Evolutionary conservation across 1,140 invertebrate species (phyloP), one percentile per base, ranked within the genome.

Genomic region (Lucilia sericata): DNA sequence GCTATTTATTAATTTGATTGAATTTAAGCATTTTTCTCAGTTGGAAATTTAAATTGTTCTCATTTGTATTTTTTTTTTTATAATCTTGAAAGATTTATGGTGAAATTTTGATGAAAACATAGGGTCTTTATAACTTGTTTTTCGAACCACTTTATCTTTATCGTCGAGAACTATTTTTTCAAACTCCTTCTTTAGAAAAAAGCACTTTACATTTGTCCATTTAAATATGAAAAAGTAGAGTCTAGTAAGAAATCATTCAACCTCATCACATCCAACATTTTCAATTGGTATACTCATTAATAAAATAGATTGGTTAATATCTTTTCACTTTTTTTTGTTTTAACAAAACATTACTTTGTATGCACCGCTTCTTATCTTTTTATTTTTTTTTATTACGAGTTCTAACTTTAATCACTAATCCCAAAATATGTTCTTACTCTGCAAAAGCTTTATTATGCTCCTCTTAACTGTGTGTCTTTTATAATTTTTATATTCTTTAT

Each of bases 321-420:
- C 2, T 47, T 78, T 42, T 19, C 9, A n/a, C 13, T 75, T 47
- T 78, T n/a, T n/a, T 42, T 78, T 51, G 19, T 25, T 80, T 51
- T 80, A 49, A 19, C 42, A 12, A 80, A 49, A 78, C 17, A 42
- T 76, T 42, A 42, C 5, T 36, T 3, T 47, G 42, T 78, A 5
- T 78, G 76, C 76, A 80, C 76, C 21, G 76, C 76, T 80, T 21
- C n/a, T 75, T 42, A 42, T 10, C 42, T 8, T 42, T 8, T 42
- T 42, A 42, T 42, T 78, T 60, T 12, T 60, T 14, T 60, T 17
- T 60, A 0, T 60, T 0, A 60, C 55, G 2, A 17, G 7, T 60
- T 30, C 25, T 30, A 30, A 30, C 25, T 70, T 25, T n/a, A 5
- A 55, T 55, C 51, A 70, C 65, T 70, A 70, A 19, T 60, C 55